phyloP scores from a whole-genome alignment of 2,113 vertebrate genomes.

The Paraplagusia blochii region DNA sequence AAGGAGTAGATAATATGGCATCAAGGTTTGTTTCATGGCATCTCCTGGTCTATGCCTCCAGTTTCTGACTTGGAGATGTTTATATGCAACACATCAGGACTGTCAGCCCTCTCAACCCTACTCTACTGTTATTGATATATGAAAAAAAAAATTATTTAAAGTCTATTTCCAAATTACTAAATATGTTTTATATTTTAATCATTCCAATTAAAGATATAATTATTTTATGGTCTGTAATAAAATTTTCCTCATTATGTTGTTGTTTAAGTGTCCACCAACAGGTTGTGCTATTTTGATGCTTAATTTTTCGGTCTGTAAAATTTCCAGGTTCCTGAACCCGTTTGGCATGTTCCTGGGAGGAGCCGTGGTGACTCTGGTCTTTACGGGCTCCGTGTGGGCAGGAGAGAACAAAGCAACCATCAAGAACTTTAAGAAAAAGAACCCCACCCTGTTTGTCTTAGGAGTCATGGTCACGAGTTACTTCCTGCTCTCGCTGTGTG shows the following conservation, averaged over 20 bases:
- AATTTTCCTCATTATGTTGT: not conserved
- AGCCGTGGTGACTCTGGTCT: slow-evolving; percentile 85
- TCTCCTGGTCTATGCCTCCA: too few species aligned
- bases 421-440: slow-evolving; percentile 90
- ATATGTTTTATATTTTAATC: too few species aligned
- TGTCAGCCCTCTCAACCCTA: too few species aligned
- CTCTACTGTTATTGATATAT: too few species aligned
- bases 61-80: too few species aligned
- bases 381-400: slow-evolving; percentile 88
- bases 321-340: slow-evolving; percentile 87
- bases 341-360: slow-evolving; percentile 91
- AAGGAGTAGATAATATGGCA: too few species aligned
- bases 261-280: too few species aligned
- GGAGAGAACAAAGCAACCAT: slow-evolving; percentile 90
- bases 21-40: too few species aligned
- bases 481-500: slow-evolving; percentile 90
- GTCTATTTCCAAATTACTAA: too few species aligned
- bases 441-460: slow-evolving; percentile 84
- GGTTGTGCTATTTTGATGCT: too few species aligned
- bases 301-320: not conserved
- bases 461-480: slow-evolving; percentile 88
- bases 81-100: too few species aligned
- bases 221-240: slow-evolving; percentile 40
- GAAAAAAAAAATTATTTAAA: too few species aligned
- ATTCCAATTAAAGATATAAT: not conserved